Evolutionary conservation across 35 echinoderm and acorn worm species (phyloP).

Genomic region (Acanthaster planci): DNA sequence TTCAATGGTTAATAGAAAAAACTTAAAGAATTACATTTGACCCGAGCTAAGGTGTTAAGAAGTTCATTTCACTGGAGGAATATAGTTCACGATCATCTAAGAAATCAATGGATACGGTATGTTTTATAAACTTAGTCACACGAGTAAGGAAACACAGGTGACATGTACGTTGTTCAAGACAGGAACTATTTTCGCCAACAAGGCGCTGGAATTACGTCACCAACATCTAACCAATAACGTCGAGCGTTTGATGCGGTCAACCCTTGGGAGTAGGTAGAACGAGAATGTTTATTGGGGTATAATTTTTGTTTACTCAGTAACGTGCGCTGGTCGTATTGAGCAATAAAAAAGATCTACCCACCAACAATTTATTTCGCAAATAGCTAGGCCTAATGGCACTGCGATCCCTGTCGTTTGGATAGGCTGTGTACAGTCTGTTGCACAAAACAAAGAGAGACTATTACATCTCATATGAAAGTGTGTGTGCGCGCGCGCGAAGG

Average conservation of each 20-base stretch:
- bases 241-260: background rate
- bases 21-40: no score
- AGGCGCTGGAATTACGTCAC: background rate
- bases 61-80: no score
- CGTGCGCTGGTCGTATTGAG: background rate
- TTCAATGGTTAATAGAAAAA: no score
- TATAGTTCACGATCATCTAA: no score
- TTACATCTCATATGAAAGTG: background rate
- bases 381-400: background rate
- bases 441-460: background rate
- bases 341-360: background rate
- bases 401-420: background rate
- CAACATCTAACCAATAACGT: constrained; percentile 6
- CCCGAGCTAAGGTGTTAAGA: no score
- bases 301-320: constrained; percentile 1
- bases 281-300: no score
- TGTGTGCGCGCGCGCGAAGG: background rate
- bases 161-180: no score
- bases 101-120: no score
- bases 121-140: no score
- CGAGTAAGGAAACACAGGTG: no score
- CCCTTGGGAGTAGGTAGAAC: background rate
- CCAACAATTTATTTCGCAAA: constrained; percentile 2
- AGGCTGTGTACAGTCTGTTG: background rate
- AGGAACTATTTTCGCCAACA: no score